phyloP scores from a whole-genome alignment of 2,113 vertebrate species.

The Anoura caudifer region DNA sequence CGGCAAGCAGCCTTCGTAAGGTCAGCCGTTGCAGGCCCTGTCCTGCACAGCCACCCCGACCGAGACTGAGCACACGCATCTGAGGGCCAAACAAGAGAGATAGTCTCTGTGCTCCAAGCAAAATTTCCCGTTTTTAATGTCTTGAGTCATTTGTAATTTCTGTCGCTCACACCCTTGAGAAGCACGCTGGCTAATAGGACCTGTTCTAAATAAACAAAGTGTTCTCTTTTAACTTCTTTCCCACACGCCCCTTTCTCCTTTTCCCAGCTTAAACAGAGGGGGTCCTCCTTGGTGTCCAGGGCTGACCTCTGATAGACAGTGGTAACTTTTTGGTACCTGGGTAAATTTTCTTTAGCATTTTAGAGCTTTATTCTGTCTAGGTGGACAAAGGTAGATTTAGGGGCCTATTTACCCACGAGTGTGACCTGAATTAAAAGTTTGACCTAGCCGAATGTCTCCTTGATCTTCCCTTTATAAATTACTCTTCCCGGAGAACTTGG shows the following conservation, averaged over 20 bases:
- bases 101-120: background rate
- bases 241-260: background rate
- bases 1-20: background rate
- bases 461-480: background rate
- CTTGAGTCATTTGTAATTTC: background rate
- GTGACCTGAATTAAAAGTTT: slow-evolving; percentile 1
- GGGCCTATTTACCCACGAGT: background rate
- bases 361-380: background rate
- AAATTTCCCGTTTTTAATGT: background rate
- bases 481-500: background rate
- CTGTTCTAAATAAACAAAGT: background rate
- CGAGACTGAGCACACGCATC: background rate
- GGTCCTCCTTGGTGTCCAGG: background rate
- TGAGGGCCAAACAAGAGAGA: background rate
- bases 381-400: background rate
- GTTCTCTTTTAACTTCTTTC: background rate
- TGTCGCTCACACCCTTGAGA: background rate
- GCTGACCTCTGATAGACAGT: background rate
- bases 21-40: background rate
- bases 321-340: background rate
- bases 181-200: background rate
- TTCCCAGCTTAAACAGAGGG: background rate
- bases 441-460: background rate
- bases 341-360: background rate
- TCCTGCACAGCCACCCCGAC: background rate